Conservation (phyloP, 2,797 vertebrate genomes). For the Mormyrus hasselquistii region DNA sequence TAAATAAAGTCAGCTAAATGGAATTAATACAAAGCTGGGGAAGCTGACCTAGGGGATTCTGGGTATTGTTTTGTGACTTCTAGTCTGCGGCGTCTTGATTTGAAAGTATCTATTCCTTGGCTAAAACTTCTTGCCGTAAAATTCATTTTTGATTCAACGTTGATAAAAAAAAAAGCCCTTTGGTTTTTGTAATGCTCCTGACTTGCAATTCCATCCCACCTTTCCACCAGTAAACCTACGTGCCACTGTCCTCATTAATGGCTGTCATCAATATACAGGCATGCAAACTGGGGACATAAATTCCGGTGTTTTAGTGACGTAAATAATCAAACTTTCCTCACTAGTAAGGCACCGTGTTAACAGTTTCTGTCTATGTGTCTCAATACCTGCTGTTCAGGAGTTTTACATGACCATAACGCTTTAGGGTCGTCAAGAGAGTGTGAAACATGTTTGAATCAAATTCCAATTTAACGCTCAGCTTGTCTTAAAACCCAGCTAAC, state of each 20-base stretch:
- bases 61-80: not conserved
- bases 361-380: not conserved
- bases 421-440: not conserved
- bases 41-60: not conserved
- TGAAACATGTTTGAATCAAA: not conserved
- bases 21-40: not conserved
- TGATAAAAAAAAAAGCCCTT: not conserved
- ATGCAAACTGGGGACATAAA: not conserved
- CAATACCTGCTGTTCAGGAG: not conserved
- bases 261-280: not conserved
- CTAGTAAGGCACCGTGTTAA: not conserved
- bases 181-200: not conserved
- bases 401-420: not conserved
- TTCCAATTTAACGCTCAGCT: constrained; percentile 1
- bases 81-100: not conserved
- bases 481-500: constrained; percentile 4
- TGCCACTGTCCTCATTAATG: not conserved
- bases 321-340: not conserved
- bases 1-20: not conserved
- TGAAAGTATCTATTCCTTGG: not conserved
- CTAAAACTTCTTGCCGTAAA: not conserved
- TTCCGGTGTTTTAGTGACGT: not conserved
- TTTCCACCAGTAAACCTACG: too few species aligned
- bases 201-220: not conserved
- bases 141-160: not conserved